These are phyloP conservation scores for Ovibos moschatus DNA, from an alignment of 2,113 vertebrate genomes.

Conservation along the genomic window DNA sequence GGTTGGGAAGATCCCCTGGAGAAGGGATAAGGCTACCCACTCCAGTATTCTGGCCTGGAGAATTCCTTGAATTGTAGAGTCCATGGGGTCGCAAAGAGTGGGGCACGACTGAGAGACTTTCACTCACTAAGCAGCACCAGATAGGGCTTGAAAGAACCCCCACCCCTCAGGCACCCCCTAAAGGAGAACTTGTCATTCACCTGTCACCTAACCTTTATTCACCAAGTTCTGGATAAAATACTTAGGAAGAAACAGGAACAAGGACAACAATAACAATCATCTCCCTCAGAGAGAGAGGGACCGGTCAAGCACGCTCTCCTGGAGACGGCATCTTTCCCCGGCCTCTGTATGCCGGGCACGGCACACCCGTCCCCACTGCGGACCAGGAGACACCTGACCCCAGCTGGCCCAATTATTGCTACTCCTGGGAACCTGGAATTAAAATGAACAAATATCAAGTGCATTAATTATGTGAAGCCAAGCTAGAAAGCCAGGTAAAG, in stretches of 20 bases:
- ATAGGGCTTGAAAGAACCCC: background rate
- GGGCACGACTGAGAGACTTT: background rate
- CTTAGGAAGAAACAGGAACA: background rate
- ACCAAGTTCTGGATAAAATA: background rate
- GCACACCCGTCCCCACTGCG: background rate
- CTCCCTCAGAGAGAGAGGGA: background rate
- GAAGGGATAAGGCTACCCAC: background rate
- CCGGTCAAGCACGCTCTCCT: too few species aligned
- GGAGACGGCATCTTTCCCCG: background rate
- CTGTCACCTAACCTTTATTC: background rate
- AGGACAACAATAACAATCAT: background rate
- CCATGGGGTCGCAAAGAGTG: accelerated
- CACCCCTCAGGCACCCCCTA: accelerated
- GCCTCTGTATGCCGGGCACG: accelerated
- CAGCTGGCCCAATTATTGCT: background rate
- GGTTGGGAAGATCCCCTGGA: background rate
- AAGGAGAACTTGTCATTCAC: background rate
- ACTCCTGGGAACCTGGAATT: background rate
- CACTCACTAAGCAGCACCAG: background rate
- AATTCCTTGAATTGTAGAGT: background rate
- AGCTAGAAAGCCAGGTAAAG: background rate
- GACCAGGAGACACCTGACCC: background rate
- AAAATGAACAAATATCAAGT: background rate
- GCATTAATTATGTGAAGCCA: background rate
- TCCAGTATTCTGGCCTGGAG: background rate